Evolutionary conservation across 2,113 vertebrate species (phyloP).

Genomic region (Hippolais icterina): DNA sequence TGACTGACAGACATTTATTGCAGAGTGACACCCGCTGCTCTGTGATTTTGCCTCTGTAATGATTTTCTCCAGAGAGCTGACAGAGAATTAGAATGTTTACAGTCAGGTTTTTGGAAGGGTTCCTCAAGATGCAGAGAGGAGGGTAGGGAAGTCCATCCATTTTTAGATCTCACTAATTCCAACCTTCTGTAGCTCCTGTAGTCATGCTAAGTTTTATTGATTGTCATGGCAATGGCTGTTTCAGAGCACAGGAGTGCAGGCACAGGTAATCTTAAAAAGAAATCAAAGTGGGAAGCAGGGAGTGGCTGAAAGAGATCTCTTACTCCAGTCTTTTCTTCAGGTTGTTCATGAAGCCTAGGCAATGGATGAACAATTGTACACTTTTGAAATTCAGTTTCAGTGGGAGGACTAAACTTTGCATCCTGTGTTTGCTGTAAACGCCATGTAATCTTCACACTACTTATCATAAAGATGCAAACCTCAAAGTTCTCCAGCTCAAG

Average conservation of each 20-base stretch:
- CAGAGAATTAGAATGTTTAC: conserved; percentile 10
- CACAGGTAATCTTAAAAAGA: neutral
- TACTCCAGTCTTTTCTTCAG: neutral
- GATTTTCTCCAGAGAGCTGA: neutral
- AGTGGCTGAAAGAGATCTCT: neutral
- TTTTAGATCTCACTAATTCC: neutral
- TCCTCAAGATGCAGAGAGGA: neutral
- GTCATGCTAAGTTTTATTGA: neutral
- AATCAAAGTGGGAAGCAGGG: neutral
- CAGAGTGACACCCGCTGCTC: neutral
- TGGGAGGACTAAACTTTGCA: neutral
- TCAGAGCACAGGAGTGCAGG: neutral
- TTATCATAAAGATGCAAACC: neutral
- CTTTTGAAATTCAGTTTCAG: neutral
- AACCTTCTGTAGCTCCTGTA: neutral
- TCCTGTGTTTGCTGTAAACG: neutral
- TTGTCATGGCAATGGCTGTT: neutral
- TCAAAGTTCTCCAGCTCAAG: neutral
- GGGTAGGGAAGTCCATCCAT: neutral
- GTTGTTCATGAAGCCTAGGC: neutral
- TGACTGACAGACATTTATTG: neutral
- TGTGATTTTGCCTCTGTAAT: neutral
- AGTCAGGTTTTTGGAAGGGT: neutral
- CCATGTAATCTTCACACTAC: neutral
- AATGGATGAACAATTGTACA: neutral